Conservation (phyloP, 2,113 vertebrate species). For the Clupea harengus region DNA sequence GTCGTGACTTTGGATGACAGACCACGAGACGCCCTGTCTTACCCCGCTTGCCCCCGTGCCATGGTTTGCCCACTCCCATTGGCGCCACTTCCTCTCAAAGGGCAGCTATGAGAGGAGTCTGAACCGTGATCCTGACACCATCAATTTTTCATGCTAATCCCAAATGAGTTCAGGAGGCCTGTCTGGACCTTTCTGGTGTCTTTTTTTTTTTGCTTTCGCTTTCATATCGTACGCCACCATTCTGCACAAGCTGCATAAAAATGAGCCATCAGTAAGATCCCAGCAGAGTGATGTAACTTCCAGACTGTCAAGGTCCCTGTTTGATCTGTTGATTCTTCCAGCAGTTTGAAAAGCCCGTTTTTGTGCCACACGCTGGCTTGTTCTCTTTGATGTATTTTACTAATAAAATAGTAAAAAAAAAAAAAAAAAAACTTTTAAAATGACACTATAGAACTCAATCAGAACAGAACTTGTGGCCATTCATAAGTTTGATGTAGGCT, state of each 20-base stretch:
- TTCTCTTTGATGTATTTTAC: not conserved
- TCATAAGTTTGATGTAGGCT: not conserved
- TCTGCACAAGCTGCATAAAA: not conserved
- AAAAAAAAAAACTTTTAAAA: too few relatives aligned
- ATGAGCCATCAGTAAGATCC: not conserved
- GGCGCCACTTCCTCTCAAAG: conserved; percentile 30
- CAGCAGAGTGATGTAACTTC: not conserved
- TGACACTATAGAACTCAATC: not conserved
- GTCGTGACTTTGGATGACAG: conserved; percentile 67
- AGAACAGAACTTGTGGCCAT: not conserved
- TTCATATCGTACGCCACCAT: not conserved
- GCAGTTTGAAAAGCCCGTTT: conserved; percentile 32
- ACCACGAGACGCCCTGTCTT: conserved; percentile 47
- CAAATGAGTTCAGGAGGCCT: conserved; percentile 58
- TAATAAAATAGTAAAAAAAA: too few relatives aligned
- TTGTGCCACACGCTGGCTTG: not conserved
- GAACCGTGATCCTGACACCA: conserved; percentile 58
- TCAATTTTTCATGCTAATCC: conserved; percentile 64
- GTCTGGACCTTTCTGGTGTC: conserved; percentile 59
- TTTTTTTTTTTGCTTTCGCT: conserved; percentile 52
- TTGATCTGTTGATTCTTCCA: not conserved
- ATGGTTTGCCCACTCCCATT: conserved; percentile 30
- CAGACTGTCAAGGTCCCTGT: not conserved
- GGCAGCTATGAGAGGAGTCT: conserved; percentile 29
- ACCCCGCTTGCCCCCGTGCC: conserved; percentile 53